phyloP scores from a whole-genome alignment of 2,113 vertebrate genomes.

The Brienomyrus longianalis region DNA sequence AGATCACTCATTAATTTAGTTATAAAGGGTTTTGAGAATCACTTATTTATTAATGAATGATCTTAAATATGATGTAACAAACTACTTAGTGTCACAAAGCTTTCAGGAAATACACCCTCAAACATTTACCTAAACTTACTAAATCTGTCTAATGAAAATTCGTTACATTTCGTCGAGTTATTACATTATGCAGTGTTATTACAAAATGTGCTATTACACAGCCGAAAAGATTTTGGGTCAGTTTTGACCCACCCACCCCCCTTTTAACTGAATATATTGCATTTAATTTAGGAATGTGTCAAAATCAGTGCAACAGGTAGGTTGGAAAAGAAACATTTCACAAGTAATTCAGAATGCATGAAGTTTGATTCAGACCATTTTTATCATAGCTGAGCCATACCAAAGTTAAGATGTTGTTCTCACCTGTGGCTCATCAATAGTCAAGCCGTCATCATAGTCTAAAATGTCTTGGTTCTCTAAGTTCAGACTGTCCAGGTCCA shows the following conservation, averaged over 20 bases:
- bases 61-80: neutral
- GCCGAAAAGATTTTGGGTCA: neutral
- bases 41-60: neutral
- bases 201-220: neutral
- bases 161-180: neutral
- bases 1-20: neutral
- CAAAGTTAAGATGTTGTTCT: conserved; percentile 29
- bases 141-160: neutral
- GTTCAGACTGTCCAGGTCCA: conserved; percentile 58
- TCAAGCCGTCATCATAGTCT: conserved; percentile 62
- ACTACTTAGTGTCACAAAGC: neutral
- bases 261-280: neutral
- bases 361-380: neutral
- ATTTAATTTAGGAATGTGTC: neutral
- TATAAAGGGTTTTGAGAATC: neutral
- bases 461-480: conserved; percentile 54
- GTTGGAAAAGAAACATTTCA: neutral
- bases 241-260: neutral
- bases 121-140: neutral
- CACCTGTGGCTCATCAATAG: conserved; percentile 72
- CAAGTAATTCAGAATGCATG: neutral
- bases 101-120: neutral
- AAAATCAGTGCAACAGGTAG: neutral
- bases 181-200: neutral
- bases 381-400: neutral